Conservation (phyloP, 2,888 invertebrate species). For the Tipula unca region DNA sequence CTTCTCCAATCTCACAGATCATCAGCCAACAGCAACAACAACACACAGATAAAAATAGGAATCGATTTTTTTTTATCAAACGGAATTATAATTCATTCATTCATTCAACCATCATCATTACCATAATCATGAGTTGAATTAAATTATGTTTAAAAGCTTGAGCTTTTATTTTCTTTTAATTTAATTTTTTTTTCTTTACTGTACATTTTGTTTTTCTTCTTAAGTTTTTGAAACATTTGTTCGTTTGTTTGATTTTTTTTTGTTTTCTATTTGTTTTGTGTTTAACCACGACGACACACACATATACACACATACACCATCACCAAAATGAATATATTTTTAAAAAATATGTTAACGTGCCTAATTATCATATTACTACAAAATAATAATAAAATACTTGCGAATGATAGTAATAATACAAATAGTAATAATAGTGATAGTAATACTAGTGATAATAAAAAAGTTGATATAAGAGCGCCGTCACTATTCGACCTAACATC, state of each 20-base stretch:
- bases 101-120: not conserved
- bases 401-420: not conserved
- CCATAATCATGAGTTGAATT: conserved; percentile 14
- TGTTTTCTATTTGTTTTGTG: not conserved
- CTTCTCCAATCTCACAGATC: not conserved
- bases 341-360: conserved; percentile 8
- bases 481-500: not conserved
- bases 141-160: not conserved
- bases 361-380: conserved; percentile 14
- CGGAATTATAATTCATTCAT: not conserved
- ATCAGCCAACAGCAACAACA: not conserved
- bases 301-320: not conserved
- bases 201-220: not conserved
- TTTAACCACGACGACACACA: not conserved
- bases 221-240: not conserved
- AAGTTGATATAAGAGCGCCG: not conserved
- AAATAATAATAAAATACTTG: not conserved
- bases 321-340: conserved; percentile 14
- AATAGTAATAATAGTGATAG: not conserved
- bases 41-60: not conserved
- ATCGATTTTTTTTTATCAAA: not conserved
- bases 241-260: not conserved
- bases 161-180: not conserved
- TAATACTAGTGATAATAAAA: not conserved
- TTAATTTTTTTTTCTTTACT: not conserved